Conservation (phyloP, 2,888 invertebrate species). For the Folsomia manolachei region DNA sequence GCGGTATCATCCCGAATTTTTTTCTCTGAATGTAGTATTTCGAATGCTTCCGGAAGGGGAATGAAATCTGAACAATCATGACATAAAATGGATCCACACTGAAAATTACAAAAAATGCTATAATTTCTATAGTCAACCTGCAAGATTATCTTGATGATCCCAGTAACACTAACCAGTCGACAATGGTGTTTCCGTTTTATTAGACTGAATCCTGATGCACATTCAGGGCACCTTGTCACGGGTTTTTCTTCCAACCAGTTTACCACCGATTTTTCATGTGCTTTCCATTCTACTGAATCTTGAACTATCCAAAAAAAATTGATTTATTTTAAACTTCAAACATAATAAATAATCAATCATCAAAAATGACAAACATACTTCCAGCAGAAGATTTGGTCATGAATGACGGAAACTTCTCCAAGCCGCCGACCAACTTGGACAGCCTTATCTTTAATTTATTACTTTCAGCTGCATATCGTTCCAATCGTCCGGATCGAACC, state of each 20-base stretch:
- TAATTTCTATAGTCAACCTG: too few relatives aligned
- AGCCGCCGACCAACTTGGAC: slow-evolving; percentile 66
- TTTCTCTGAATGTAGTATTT: slow-evolving; percentile 29
- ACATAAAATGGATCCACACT: slow-evolving; percentile 88
- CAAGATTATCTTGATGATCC: too few relatives aligned
- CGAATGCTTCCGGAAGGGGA: slow-evolving; percentile 53
- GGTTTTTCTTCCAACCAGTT: slow-evolving; percentile 91
- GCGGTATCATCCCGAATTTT: slow-evolving; percentile 27
- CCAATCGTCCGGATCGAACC: slow-evolving; percentile 67
- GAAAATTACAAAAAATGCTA: too few relatives aligned
- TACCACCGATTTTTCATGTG: slow-evolving; percentile 68
- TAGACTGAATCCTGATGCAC: slow-evolving; percentile 82
- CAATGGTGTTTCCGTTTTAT: slow-evolving; percentile 94
- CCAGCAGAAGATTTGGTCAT: slow-evolving; percentile 30
- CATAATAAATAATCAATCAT: background rate
- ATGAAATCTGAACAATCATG: slow-evolving; percentile 85
- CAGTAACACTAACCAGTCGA: slow-evolving; percentile 61
- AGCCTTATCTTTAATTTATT: slow-evolving; percentile 92
- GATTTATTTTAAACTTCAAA: background rate
- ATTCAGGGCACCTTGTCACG: slow-evolving; percentile 85
- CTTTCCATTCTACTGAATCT: slow-evolving; percentile 53
- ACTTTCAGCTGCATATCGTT: slow-evolving; percentile 88
- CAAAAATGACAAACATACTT: slow-evolving; percentile 26
- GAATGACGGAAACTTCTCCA: slow-evolving; percentile 34
- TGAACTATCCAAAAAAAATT: slow-evolving; percentile 31